phyloP scores from a whole-genome alignment of 2,888 invertebrate genomes.

The Craniophora ligustri region DNA sequence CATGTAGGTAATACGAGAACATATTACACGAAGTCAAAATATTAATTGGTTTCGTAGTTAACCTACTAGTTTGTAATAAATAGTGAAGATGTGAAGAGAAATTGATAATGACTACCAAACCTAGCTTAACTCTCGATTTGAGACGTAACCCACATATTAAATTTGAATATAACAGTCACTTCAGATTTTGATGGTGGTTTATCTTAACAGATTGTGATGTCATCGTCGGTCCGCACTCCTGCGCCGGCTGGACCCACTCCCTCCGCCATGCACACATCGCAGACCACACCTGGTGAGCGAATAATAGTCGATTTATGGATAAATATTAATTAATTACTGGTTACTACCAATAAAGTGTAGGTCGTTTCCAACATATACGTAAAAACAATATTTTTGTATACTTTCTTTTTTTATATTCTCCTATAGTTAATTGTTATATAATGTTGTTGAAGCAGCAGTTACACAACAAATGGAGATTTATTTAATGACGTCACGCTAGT shows the following conservation, averaged over 20 bases:
- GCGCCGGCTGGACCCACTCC: constrained; percentile 73
- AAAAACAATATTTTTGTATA: too few species aligned
- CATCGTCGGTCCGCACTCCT: constrained; percentile 82
- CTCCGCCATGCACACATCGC: constrained; percentile 81
- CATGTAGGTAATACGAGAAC: constrained; percentile 7
- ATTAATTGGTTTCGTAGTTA: not conserved
- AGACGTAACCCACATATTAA: too few species aligned
- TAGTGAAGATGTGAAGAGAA: not conserved
- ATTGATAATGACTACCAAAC: not conserved
- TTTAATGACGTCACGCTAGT: constrained; percentile 18
- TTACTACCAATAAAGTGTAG: too few species aligned
- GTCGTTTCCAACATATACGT: too few species aligned
- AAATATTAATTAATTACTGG: too few species aligned
- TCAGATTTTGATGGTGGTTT: not conserved
- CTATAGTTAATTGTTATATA: constrained; percentile 3
- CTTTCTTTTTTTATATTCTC: not conserved
- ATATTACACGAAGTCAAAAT: constrained; percentile 13
- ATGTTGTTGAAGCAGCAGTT: constrained; percentile 17
- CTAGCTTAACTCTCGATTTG: not conserved
- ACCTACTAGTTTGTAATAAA: too few species aligned
- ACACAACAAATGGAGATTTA: constrained; percentile 20
- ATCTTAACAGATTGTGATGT: constrained; percentile 80
- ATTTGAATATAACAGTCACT: not conserved
- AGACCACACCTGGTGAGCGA: constrained; percentile 75
- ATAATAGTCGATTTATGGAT: too few species aligned